Conservation (phyloP, 2,888 invertebrate species). For the Hipparchia semele region DNA sequence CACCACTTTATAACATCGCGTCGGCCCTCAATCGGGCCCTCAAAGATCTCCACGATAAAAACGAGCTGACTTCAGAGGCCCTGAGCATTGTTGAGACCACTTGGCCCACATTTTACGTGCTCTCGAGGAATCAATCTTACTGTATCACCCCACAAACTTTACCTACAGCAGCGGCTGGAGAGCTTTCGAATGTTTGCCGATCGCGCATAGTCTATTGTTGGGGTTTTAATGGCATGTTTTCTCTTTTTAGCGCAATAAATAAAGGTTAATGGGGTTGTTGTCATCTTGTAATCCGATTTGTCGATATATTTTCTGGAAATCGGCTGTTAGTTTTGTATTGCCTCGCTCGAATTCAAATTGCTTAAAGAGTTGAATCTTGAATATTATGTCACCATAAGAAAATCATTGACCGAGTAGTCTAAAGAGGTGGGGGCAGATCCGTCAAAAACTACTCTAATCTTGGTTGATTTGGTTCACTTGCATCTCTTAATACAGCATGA, state of each 20-base stretch:
- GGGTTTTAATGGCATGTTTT: not conserved
- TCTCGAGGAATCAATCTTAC: constrained; percentile 48
- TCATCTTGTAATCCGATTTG: too few relatives aligned
- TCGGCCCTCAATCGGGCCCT: constrained; percentile 45
- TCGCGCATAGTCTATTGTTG: constrained; percentile 41
- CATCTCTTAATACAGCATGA: too few relatives aligned
- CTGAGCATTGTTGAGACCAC: constrained; percentile 42
- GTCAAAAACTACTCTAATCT: too few relatives aligned
- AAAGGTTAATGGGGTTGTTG: not conserved
- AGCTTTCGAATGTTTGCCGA: constrained; percentile 45
- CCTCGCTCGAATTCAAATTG: not conserved
- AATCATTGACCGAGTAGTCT: too few relatives aligned
- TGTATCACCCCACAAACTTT: constrained; percentile 50
- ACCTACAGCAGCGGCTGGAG: constrained; percentile 39
- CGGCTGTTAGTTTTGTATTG: not conserved
- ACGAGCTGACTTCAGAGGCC: constrained; percentile 50
- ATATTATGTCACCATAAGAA: too few relatives aligned
- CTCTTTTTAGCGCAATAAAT: constrained; percentile 2
- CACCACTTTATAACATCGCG: constrained; percentile 39
- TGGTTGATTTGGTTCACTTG: too few relatives aligned
- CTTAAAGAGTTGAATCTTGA: too few relatives aligned
- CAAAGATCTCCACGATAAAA: constrained; percentile 48
- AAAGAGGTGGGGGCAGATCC: too few relatives aligned
- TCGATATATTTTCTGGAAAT: too few relatives aligned
- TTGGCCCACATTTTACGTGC: constrained; percentile 49